Percentiles rank a stretch among this genome's conserved stretches.
phyloP scores from a whole-genome alignment of 37 sponge, comb jelly and placozoan genomes.

The Sycon ciliatum region DNA sequence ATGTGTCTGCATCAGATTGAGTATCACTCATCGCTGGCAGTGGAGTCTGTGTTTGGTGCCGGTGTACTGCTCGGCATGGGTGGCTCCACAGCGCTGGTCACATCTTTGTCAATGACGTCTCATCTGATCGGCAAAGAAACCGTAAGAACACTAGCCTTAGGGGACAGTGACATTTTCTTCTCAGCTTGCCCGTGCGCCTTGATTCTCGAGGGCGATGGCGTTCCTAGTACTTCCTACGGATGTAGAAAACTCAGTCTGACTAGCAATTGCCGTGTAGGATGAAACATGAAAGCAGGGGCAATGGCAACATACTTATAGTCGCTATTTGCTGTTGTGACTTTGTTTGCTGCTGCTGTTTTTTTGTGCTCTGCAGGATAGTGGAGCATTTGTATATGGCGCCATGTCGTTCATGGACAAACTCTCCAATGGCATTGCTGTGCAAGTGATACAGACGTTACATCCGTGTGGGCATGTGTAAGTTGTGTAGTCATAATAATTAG shows the following conservation, averaged over 20 bases:
- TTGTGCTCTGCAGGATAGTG: conserved; percentile 44
- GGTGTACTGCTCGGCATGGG: conserved; percentile 64
- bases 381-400: conserved; percentile 91
- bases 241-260: no score
- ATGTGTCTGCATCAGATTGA: no score
- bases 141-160: no score
- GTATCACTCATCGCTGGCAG: not conserved
- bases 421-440: conserved; percentile 77
- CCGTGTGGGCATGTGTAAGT: conserved; percentile 44
- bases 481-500: no score
- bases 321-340: not conserved
- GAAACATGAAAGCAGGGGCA: not conserved
- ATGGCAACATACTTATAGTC: not conserved
- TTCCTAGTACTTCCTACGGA: not conserved
- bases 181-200: no score
- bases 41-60: conserved; percentile 54
- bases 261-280: not conserved
- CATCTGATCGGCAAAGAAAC: conserved; percentile 70
- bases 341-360: not conserved
- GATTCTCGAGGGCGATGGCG: no score
- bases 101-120: conserved; percentile 79
- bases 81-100: conserved; percentile 68
- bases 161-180: no score
- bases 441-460: conserved; percentile 70
- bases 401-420: conserved; percentile 95